Evolutionary conservation across 1,140 invertebrate genomes (phyloP), one percentile per base, ranked within the genome.

Genomic region (Lasioglossum albipes): DNA sequence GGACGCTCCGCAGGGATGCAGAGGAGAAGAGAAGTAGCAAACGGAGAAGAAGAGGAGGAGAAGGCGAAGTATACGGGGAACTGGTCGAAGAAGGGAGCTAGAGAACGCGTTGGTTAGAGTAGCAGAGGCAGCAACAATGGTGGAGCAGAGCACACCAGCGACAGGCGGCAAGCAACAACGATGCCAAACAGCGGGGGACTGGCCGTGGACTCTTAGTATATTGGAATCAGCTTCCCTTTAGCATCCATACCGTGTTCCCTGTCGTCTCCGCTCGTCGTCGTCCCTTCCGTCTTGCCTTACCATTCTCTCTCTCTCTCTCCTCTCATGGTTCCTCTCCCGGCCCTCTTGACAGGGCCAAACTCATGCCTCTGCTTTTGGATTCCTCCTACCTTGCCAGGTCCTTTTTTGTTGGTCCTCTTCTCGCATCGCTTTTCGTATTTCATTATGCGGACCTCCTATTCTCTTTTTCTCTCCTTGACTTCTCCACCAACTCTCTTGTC

Each of bases 161-260:
- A 73, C 75, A 76, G 82, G 65, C 65, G 75, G 75, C 41, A 20
- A 73, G 67, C 77, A 73, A 79, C 69, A 79, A 45, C 75, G 69
- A 79, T 73, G 91, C 52, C 68, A 79, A 89, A 89, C 89, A 89
- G 86, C 87, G 86, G 86, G 70, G 88, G 79, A 85, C 88, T 89
- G 79, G 84, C 85, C 88, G 88, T 85, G 87, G 87, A 86, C 89
- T 91, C 88, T 89, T 90, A 90, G 89, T 90, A 92, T 92, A 91
- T 91, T 91, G 90, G 87, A 92, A 88, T 86, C 80, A 73, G 68
- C 70, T 67, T 84, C 77, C 80, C 68, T 64, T 78, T 57, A 31
- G 68, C 54, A 27, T 67, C 52, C 69, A 22, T 42, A n/a, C 36
- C 65, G 64, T 68, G 49, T 75, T 68, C 74, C 22, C 49, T 59